These are phyloP conservation scores for Cherax destructor DNA, from an alignment of 1,140 invertebrate species.

Conservation along the genomic window DNA sequence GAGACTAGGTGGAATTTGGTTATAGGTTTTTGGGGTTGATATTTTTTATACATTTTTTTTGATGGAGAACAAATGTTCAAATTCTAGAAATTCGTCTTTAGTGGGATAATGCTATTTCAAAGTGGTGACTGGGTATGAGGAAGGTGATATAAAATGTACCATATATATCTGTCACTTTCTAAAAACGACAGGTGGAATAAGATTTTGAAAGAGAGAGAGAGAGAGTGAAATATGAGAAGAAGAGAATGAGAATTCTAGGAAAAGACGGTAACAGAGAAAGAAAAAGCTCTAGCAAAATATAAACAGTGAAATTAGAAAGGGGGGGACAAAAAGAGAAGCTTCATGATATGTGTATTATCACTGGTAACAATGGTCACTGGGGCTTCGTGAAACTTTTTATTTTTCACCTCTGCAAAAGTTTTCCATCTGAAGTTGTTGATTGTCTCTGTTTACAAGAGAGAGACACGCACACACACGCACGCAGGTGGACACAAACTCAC, in stretches of 20 bases:
- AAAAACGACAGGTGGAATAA: neutral
- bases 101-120: neutral
- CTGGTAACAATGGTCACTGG: neutral
- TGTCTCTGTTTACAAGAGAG: too few species aligned
- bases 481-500: too few species aligned
- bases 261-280: neutral
- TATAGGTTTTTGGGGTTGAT: neutral
- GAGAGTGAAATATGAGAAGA: too few species aligned
- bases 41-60: neutral
- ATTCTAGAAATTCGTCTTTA: neutral
- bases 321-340: neutral
- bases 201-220: neutral
- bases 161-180: too few species aligned
- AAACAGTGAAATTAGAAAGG: too few species aligned
- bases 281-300: neutral
- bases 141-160: neutral
- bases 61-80: neutral
- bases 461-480: too few species aligned
- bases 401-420: too few species aligned
- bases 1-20: neutral
- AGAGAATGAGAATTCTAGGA: slow-evolving; percentile 10
- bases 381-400: too few species aligned
- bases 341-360: slow-evolving; percentile 7
- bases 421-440: too few species aligned
- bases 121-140: neutral